A percentile compares a stretch with the other conserved stretches of the same genome.
Conservation (phyloP, 2,113 vertebrate species). For the Corythoichthys intestinalis region DNA sequence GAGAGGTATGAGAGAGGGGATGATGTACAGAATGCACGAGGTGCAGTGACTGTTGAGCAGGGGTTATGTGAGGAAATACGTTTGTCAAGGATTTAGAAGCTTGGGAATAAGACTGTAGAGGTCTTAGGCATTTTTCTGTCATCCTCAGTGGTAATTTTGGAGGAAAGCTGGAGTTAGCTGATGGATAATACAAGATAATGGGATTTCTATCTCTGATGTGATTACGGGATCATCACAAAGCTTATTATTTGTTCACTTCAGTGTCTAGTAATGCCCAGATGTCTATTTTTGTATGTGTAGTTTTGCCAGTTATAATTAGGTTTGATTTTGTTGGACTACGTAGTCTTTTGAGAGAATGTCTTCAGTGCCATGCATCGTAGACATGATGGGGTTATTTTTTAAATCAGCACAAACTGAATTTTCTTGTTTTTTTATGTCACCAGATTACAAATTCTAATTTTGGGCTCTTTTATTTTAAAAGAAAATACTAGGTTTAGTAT, state of each 20-base stretch:
- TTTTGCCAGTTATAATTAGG: slow-evolving; percentile 11
- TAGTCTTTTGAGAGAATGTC: slow-evolving; percentile 14
- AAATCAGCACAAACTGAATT: not conserved
- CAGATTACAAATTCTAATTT: not conserved
- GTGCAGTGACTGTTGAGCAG: slow-evolving; percentile 10
- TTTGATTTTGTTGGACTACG: slow-evolving; percentile 11
- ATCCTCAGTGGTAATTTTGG: slow-evolving; percentile 27
- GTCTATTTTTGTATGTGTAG: slow-evolving; percentile 23
- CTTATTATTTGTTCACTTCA: slow-evolving; percentile 38
- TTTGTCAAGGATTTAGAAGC: slow-evolving; percentile 24
- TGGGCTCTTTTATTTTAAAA: not conserved
- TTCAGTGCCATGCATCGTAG: slow-evolving; percentile 7
- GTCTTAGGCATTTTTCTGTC: slow-evolving; percentile 33
- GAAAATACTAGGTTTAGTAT: too few relatives aligned
- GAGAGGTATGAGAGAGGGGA: slow-evolving; percentile 29
- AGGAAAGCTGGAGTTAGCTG: slow-evolving; percentile 24
- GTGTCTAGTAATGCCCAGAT: slow-evolving; percentile 27
- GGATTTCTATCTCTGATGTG: slow-evolving; percentile 56
- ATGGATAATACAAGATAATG: slow-evolving; percentile 49
- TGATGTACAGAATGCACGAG: slow-evolving; percentile 15
- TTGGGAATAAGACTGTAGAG: slow-evolving; percentile 18
- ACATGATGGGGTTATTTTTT: not conserved
- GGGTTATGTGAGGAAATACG: slow-evolving; percentile 28
- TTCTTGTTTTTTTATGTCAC: not conserved
- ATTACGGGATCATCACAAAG: slow-evolving; percentile 45